Percentiles rank a stretch among this genome's conserved stretches.
These are phyloP conservation scores for Acanthosepion pharaonis DNA, from an alignment of 2,888 invertebrate species.

Conservation along the genomic window DNA sequence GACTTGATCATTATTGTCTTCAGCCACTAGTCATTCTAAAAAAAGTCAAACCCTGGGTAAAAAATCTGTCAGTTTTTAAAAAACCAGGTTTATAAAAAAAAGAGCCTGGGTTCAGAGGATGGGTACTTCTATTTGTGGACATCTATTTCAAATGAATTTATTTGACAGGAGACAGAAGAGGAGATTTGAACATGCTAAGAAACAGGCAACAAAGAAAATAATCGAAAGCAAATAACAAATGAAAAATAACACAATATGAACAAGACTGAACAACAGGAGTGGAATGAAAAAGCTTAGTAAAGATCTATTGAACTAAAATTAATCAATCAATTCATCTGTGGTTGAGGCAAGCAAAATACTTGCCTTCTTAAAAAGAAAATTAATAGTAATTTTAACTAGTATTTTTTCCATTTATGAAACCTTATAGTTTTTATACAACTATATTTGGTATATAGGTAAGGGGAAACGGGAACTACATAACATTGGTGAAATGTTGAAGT, in stretches of 20 bases:
- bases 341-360: background rate
- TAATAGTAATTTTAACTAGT: background rate
- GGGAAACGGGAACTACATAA: background rate
- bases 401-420: background rate
- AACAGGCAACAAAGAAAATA: background rate
- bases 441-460: background rate
- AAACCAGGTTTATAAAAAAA: background rate
- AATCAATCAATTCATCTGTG: background rate
- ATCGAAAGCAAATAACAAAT: no score
- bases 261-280: no score
- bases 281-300: background rate
- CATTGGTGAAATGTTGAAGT: background rate
- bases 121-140: background rate
- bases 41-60: no score
- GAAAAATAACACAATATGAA: no score
- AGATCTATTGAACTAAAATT: background rate
- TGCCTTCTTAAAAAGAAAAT: background rate
- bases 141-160: background rate
- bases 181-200: background rate
- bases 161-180: background rate
- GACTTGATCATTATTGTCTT: background rate
- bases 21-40: no score
- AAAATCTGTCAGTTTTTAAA: background rate
- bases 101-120: background rate
- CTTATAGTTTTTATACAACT: background rate